Conservation (phyloP, 2,888 invertebrate species). For the Nesidiocoris tenuis region DNA sequence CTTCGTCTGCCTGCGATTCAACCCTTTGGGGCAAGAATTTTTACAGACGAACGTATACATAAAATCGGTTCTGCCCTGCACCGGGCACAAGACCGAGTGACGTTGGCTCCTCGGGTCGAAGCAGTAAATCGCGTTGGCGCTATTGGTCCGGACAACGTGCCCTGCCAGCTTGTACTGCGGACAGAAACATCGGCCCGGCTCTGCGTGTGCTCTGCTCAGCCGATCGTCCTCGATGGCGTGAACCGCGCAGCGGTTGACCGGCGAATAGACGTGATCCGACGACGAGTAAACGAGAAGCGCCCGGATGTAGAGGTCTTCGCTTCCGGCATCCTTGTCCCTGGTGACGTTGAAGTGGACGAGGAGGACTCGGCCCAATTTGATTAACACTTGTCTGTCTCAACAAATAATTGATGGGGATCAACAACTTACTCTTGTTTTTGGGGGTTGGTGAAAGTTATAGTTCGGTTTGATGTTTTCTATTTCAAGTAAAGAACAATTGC, state of each 20-base stretch:
- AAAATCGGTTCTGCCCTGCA: conserved; percentile 56
- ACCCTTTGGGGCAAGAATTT: conserved; percentile 73
- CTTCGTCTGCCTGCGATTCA: conserved; percentile 70
- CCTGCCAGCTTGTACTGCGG: conserved; percentile 58
- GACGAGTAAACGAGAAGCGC: conserved; percentile 67
- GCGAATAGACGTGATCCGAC: conserved; percentile 65
- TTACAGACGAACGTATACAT: conserved; percentile 68
- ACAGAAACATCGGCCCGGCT: conserved; percentile 50
- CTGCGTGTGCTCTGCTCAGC: conserved; percentile 51
- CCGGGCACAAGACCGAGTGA: conserved; percentile 65
- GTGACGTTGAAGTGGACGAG: conserved; percentile 21
- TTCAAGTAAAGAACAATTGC: too few relatives aligned
- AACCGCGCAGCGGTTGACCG: conserved; percentile 69
- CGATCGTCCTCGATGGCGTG: conserved; percentile 58
- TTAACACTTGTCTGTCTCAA: conserved; percentile 12
- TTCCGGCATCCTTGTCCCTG: not conserved
- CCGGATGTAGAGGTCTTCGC: conserved; percentile 56
- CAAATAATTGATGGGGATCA: not conserved
- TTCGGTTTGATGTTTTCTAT: too few relatives aligned
- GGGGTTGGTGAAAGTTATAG: not conserved
- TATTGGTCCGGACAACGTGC: conserved; percentile 61
- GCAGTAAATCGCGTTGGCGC: conserved; percentile 58
- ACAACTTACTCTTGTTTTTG: not conserved
- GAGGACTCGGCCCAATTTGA: conserved; percentile 33
- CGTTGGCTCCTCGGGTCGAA: conserved; percentile 60